Evolutionary conservation across 2,888 invertebrate species (phyloP).

Genomic region (Ametastegia equiseti): DNA sequence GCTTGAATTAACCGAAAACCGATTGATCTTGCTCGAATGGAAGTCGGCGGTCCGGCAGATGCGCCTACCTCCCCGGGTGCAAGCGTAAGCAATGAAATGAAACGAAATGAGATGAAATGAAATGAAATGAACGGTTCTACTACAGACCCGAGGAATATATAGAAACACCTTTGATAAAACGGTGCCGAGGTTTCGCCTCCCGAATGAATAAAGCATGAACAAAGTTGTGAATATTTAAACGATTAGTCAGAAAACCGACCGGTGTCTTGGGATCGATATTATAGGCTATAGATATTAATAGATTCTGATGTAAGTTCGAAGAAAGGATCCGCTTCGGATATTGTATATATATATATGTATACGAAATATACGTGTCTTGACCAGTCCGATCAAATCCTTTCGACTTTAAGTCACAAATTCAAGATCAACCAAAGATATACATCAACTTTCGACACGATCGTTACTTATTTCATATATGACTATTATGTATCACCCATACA

Average conservation of each 20-base stretch:
- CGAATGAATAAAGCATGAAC: slow-evolving; percentile 46
- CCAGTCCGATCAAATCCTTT: slow-evolving; percentile 22
- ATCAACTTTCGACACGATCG: slow-evolving; percentile 7
- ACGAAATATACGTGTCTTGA: slow-evolving; percentile 26
- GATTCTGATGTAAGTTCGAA: slow-evolving; percentile 44
- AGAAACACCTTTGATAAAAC: slow-evolving; percentile 39
- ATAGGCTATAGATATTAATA: slow-evolving; percentile 46
- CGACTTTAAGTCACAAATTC: slow-evolving; percentile 31
- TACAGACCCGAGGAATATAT: slow-evolving; percentile 24
- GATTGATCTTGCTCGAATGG: slow-evolving; percentile 34
- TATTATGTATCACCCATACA: background rate
- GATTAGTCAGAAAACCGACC: slow-evolving; percentile 43
- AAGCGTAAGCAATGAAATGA: slow-evolving; percentile 28
- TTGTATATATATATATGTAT: background rate
- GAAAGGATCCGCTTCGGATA: background rate
- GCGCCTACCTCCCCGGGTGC: slow-evolving; percentile 25
- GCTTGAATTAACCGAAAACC: slow-evolving; percentile 22
- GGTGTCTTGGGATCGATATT: slow-evolving; percentile 44
- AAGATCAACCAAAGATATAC: slow-evolving; percentile 36
- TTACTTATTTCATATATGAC: background rate
- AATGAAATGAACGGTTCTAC: background rate
- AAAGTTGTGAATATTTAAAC: slow-evolving; percentile 46
- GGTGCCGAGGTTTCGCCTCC: slow-evolving; percentile 29
- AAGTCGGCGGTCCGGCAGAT: background rate
- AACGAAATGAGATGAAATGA: no score